Conservation (phyloP, 2,888 invertebrate species). For the Euplagia quadripunctaria region DNA sequence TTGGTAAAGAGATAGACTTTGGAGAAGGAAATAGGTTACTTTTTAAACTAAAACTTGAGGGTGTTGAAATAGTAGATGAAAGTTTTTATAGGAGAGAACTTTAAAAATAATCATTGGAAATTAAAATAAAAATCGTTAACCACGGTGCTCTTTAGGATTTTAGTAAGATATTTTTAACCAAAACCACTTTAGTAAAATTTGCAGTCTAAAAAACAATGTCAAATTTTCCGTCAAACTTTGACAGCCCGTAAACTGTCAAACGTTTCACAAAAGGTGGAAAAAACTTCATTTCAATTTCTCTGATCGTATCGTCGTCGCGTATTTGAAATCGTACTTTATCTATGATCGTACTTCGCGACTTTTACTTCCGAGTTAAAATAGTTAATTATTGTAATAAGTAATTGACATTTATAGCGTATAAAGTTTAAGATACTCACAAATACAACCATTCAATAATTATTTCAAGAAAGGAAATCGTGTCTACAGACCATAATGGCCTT, state of each 20-base stretch:
- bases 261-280: neutral
- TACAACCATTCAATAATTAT: neutral
- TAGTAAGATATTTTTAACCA: no score
- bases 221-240: neutral
- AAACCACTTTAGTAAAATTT: no score
- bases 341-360: neutral
- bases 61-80: no score
- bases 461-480: neutral
- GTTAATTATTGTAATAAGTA: neutral
- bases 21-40: no score
- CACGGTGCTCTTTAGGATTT: no score
- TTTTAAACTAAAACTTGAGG: no score
- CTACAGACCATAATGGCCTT: constrained; percentile 59
- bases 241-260: neutral
- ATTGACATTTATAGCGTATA: neutral
- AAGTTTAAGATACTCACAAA: neutral
- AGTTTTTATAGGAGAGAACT: no score
- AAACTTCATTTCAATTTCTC: neutral
- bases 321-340: neutral
- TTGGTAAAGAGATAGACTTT: no score
- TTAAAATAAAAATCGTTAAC: no score
- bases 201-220: no score
- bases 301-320: neutral
- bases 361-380: neutral
- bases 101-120: no score